Base-by-base conservation (phyloP, 2,888 invertebrate species). In the Xanthia icteritia region DNA sequence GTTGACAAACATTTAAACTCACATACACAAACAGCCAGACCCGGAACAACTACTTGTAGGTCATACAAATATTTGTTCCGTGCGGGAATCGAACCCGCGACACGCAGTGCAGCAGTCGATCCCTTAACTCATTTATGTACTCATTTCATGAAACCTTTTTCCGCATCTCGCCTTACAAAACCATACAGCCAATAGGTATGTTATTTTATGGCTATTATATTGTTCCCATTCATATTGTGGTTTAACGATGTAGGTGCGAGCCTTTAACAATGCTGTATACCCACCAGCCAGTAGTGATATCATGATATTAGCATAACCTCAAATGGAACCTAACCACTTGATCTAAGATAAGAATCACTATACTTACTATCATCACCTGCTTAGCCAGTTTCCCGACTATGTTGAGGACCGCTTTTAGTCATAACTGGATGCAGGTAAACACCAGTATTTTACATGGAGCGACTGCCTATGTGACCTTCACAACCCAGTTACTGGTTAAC, bases 141-240 rank as follows among this genome's bases (percentile, higher is more conserved):
- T 27, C 8, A 39, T 31, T 20, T 4, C 20, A 51, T 65, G 31
- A 54, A 54, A 45, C 15, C 13, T 31, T 66, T 61, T 76, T 76
- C 61, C 61, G 31, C 48, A 31, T 81, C 23, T 45, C 17, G 3
- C 42, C 51, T 17, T 31, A 17, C 20, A 61, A 61, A n/a, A 1
- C 48, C 48, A 39, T 31, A 39, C 8, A 51, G n/a, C 63, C 66
- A 66, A 76, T 76, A 20, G 4, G 9, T 31, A 36, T 31, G 48
- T 48, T 58, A 48, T 36, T 69, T 74, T 66, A 79, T 56, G 56
- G 61, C 48, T 56, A 17, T 56, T 58, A 27, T 48, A 58, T 58
- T 58, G 77, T 76, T 66, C 23, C 51, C 66, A 76, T 68, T 68
- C 64, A 83, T 58, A 48, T n/a, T 67, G 63, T 58, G 77, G 67